phyloP scores from a whole-genome alignment of 2,888 invertebrate species.

The Cetonia aurata region DNA sequence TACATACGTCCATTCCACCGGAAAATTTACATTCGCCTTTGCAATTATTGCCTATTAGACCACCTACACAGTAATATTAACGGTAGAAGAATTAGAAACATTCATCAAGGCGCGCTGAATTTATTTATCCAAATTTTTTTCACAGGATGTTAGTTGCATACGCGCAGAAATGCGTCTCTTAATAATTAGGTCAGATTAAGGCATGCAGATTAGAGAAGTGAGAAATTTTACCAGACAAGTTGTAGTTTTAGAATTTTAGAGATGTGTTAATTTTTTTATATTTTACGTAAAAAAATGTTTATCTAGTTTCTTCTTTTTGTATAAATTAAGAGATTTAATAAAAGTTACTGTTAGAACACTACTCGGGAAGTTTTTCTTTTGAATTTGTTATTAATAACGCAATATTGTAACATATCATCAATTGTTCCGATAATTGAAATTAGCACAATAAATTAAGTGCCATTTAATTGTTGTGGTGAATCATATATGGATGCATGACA shows the following conservation, averaged over 20 bases:
- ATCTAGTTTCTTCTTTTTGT: too few relatives aligned
- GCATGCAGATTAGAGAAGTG: neutral
- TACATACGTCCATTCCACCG: neutral
- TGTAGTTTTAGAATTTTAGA: too few relatives aligned
- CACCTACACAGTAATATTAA: slow-evolving; percentile 23
- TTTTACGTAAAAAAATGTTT: neutral
- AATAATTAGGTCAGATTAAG: slow-evolving; percentile 11
- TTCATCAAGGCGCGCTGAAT: neutral
- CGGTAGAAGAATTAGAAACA: neutral
- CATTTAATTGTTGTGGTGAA: too few relatives aligned
- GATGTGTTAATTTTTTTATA: neutral
- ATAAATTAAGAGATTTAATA: too few relatives aligned
- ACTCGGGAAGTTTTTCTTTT: too few relatives aligned
- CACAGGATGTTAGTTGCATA: slow-evolving; percentile 23
- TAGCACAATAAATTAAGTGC: too few relatives aligned
- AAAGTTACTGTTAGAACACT: too few relatives aligned
- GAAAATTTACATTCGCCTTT: slow-evolving; percentile 18
- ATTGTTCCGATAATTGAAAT: too few relatives aligned
- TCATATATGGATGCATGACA: too few relatives aligned
- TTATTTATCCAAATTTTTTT: slow-evolving; percentile 22
- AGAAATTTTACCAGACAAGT: neutral
- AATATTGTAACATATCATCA: too few relatives aligned
- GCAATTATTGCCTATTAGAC: slow-evolving; percentile 30
- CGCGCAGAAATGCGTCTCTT: slow-evolving; percentile 1
- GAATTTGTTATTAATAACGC: too few relatives aligned